Base-by-base conservation (phyloP, 1,140 invertebrate genomes). In the Bactericera cockerelli region DNA sequence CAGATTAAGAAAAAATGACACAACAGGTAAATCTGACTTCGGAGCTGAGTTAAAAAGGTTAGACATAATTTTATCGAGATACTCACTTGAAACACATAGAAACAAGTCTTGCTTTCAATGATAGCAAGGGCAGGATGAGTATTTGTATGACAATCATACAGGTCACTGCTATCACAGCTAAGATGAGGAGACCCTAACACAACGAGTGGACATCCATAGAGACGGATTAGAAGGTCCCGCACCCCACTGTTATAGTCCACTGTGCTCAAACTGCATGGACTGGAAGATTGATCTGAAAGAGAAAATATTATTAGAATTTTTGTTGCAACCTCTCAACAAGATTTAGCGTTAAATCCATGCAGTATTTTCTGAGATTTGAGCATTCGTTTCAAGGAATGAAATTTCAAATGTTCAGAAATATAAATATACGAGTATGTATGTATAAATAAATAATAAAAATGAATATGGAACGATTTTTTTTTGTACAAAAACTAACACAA, bases 201-300 rank as follows among this genome's bases (percentile, higher is more conserved):
- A 36, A 88, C 72, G 39, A 87, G 76, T 42, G 79, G 77, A 70
- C 85, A 88, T 24, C 82, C 80, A 70, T 86, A 88, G 57, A 84
- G 74, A 63, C 86, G 76, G 21, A 76, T 69, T 36, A 89, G 74
- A 16, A 86, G 73, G 72, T 89, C 84, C 59, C 78, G 76, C 61
- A 88, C 72, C 8, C 84, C 76, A 56, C 79, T 74, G 67, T 82
- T 78, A 66, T 86, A 71, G 67, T 65, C 56, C 74, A 65, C 25
- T 65, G 68, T 55, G 63, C 57, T n/a, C 42, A 49, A 4, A 49
- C 8, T 56, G 11, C 42, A 58, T 59, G 42, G 22, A 59, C 26
- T 26, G 39, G 57, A 22, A 60, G 11, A 56, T 31, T 56, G 22
- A 61, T n/a, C 55, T 58, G 56, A 54, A 57, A 61, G 13, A 24